These are phyloP conservation scores for Zeuzera pyrina DNA, from an alignment of 2,888 invertebrate species.

Conservation along the genomic window DNA sequence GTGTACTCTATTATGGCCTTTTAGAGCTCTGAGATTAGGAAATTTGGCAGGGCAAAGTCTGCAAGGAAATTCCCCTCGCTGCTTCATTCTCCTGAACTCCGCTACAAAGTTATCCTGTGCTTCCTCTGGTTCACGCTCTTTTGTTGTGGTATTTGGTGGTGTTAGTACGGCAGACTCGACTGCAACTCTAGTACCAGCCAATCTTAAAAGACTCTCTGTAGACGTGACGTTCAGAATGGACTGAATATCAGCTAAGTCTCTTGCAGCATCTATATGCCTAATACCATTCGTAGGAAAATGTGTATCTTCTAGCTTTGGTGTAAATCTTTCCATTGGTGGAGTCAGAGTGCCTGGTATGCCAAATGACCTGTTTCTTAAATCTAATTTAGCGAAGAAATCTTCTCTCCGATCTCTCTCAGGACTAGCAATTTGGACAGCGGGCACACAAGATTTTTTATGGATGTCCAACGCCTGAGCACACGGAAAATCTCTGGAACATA, in stretches of 20 bases:
- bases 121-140: constrained; percentile 74
- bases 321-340: constrained; percentile 56
- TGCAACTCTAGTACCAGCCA: constrained; percentile 59
- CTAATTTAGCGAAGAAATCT: constrained; percentile 86
- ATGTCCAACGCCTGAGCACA: constrained; percentile 78
- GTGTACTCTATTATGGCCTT: constrained; percentile 92
- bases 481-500: constrained; percentile 81
- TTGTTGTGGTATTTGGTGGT: constrained; percentile 53
- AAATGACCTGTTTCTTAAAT: constrained; percentile 81
- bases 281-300: constrained; percentile 49
- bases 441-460: constrained; percentile 70
- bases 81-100: constrained; percentile 90
- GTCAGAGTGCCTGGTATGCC: constrained; percentile 59
- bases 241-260: constrained; percentile 89
- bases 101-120: constrained; percentile 88
- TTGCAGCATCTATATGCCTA: constrained; percentile 71
- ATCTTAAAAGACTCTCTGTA: constrained; percentile 76
- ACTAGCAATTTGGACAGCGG: constrained; percentile 45
- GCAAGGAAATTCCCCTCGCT: constrained; percentile 92
- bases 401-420: constrained; percentile 78
- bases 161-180: constrained; percentile 56
- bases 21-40: constrained; percentile 89
- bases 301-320: constrained; percentile 53
- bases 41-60: constrained; percentile 90
- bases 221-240: constrained; percentile 87